phyloP scores from a whole-genome alignment of 1,140 invertebrate genomes.

The Scaptodrosophila lebanonensis region DNA sequence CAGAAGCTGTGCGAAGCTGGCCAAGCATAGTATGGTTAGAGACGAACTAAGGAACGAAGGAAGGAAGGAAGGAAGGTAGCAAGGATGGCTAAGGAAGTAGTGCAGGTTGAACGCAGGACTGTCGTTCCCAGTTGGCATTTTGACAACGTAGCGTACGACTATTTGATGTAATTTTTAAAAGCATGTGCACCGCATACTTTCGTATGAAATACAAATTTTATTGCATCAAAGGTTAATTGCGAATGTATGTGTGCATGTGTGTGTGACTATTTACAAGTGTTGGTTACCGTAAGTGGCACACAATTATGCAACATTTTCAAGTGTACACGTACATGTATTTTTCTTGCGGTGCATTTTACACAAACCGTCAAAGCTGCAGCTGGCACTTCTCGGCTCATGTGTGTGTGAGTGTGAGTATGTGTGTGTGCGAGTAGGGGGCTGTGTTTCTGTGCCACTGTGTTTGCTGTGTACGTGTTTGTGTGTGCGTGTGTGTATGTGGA shows the following conservation, averaged over 20 bases:
- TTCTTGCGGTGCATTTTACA: constrained; percentile 57
- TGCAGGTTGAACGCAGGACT: too few relatives aligned
- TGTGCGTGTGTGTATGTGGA: constrained; percentile 12
- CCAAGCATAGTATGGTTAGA: too few relatives aligned
- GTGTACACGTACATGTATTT: constrained; percentile 32
- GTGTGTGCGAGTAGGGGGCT: constrained; percentile 10
- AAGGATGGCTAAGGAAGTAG: too few relatives aligned
- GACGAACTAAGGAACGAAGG: too few relatives aligned
- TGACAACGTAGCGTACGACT: too few relatives aligned
- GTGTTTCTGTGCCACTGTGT: constrained; percentile 7
- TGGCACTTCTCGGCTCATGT: background rate
- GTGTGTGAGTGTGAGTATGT: background rate
- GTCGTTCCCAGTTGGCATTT: too few relatives aligned
- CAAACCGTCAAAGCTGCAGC: constrained; percentile 27
- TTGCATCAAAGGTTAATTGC: constrained; percentile 56
- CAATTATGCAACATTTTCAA: constrained; percentile 40
- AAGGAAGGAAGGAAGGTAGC: too few relatives aligned
- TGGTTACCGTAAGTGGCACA: constrained; percentile 25
- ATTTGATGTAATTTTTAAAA: constrained; percentile 16
- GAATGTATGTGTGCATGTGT: constrained; percentile 2
- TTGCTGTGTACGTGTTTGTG: constrained; percentile 16
- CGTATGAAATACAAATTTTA: too few relatives aligned
- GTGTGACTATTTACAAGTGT: constrained; percentile 1
- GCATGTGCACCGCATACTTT: too few relatives aligned
- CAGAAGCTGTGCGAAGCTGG: background rate